Evolutionary conservation across 2,888 invertebrate species (phyloP).

Genomic region (Fabriciana adippe): DNA sequence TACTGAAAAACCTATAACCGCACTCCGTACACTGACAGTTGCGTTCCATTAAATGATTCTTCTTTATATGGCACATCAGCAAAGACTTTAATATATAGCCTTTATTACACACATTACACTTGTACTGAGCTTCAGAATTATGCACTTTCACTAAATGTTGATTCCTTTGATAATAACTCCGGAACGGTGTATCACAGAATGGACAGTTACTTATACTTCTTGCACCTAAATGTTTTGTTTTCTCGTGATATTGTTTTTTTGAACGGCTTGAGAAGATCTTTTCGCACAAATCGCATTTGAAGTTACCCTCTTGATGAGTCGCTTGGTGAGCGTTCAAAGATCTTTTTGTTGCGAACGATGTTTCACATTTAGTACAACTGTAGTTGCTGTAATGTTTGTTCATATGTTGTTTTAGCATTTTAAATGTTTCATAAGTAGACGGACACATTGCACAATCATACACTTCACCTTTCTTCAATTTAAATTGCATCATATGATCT

Average conservation of each 20-base stretch:
- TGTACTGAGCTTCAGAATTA: constrained; percentile 68
- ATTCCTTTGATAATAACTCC: constrained; percentile 70
- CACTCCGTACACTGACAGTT: constrained; percentile 77
- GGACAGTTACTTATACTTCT: constrained; percentile 69
- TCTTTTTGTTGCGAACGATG: constrained; percentile 62
- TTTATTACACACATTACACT: constrained; percentile 69
- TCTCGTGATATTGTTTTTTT: constrained; percentile 69
- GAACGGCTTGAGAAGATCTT: constrained; percentile 62
- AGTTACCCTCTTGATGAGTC: constrained; percentile 64
- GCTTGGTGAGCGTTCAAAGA: constrained; percentile 59
- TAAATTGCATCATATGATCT: constrained; percentile 67
- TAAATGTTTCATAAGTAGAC: constrained; percentile 68
- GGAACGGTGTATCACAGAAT: constrained; percentile 63
- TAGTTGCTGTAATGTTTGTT: constrained; percentile 69
- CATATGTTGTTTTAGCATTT: constrained; percentile 75
- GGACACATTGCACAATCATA: constrained; percentile 67
- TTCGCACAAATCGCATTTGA: constrained; percentile 69
- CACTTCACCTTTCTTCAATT: constrained; percentile 61
- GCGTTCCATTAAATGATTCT: constrained; percentile 73
- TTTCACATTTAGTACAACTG: constrained; percentile 58
- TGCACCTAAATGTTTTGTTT: constrained; percentile 66
- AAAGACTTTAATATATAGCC: constrained; percentile 63
- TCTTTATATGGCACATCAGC: constrained; percentile 70
- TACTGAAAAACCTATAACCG: constrained; percentile 76
- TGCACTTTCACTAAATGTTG: constrained; percentile 71